Evolutionary conservation across 1,140 invertebrate species (phyloP), one percentile per base, ranked within the genome.

Genomic region (Hycleus phaleratus): DNA sequence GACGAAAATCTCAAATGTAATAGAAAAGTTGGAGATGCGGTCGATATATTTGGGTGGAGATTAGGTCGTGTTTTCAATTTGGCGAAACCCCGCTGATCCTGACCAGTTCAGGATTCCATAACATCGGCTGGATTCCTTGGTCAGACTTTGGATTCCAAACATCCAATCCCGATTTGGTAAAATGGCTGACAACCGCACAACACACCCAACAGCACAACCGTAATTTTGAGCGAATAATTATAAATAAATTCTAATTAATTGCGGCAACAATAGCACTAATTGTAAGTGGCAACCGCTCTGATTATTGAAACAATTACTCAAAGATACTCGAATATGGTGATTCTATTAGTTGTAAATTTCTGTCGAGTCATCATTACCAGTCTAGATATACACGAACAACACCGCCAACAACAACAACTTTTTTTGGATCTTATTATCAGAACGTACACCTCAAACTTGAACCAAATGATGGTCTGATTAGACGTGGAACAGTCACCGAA

Each of bases 301-400:
- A 7, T 61, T 60, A 64, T 62, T 63, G 58, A 61, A 67, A 64
- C 65, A 67, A 67, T 67, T 67, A 67, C 59, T 63, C 61, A 63
- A 65, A 56, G 54, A 58, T 67, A 65, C 59, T 67, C 61, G 65
- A 67, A 67, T 67, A 63, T 65, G 65, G 65, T 67, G 65, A 67
- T 63, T 67, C 65, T 65, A 67, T 67, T 65, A 67, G 65, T 5
- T 7, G 32, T 7, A 56, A 53, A 56, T 55, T 63, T 60, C 12
- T 58, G 65, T 59, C 38, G 12, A 67, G 63, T 67, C 65, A 67
- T 63, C 61, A 45, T 45, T 38, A 59, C 64, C 64, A 66, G 65
- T 63, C 60, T 58, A 49, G 11, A 49, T 49, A 26, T 42, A 43
- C 24, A 32, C 61, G 59, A 59, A 62, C 61, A 56, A 63, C 63